Evolutionary conservation across 2,797 vertebrate species (phyloP).

Genomic region (Anolis apletophallus): DNA sequence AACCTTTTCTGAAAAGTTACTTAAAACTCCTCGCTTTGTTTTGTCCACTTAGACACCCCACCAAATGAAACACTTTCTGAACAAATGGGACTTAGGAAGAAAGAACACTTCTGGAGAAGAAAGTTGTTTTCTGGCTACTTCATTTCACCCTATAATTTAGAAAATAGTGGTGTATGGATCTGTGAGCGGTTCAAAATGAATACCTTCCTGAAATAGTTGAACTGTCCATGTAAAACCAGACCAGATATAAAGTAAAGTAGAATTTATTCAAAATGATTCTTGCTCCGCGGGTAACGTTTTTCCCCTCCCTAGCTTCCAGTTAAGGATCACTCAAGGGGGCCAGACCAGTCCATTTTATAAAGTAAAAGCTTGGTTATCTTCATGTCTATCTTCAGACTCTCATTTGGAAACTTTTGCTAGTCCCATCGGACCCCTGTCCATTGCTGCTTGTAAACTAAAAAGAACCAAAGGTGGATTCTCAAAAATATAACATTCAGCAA

Average conservation of each 20-base stretch:
- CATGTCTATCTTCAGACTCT: not conserved
- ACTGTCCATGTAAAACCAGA: too few relatives aligned
- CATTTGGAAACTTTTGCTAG: not conserved
- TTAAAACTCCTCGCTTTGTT: not conserved
- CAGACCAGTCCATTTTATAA: too few relatives aligned
- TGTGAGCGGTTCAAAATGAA: not conserved
- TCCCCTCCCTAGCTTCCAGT: too few relatives aligned
- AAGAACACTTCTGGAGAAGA: not conserved
- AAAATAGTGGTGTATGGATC: not conserved
- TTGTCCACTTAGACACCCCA: not conserved
- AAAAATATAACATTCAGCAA: not conserved
- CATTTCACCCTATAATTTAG: slow-evolving; percentile 30
- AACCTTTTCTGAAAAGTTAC: not conserved
- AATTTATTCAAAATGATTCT: too few relatives aligned
- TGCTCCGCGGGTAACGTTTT: too few relatives aligned
- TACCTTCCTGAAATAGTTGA: not conserved
- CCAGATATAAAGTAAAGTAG: too few relatives aligned
- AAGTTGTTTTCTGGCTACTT: slow-evolving; percentile 29
- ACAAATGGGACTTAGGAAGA: not conserved
- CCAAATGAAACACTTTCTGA: not conserved
- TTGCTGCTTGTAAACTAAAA: not conserved
- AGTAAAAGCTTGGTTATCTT: too few relatives aligned
- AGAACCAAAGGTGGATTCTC: not conserved
- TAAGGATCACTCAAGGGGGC: too few relatives aligned
- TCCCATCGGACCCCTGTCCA: not conserved